A percentile compares a stretch with the other conserved stretches of the same genome.
These are phyloP conservation scores for Hartigia nigra DNA, from an alignment of 2,888 invertebrate genomes.

Conservation along the genomic window DNA sequence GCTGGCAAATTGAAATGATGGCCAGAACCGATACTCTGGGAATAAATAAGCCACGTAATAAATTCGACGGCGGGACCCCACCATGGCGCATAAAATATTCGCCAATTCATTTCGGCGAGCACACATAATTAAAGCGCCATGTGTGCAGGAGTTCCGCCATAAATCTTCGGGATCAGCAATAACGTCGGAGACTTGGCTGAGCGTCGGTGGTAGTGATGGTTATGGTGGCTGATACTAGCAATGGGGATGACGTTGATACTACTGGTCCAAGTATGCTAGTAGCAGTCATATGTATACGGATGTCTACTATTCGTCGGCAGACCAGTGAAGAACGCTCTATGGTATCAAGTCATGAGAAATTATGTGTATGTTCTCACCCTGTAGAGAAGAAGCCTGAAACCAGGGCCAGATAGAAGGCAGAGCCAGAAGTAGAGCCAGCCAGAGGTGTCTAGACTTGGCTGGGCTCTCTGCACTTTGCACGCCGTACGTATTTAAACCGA, in stretches of 20 bases:
- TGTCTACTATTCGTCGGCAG: conserved; percentile 50
- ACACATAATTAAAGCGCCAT: conserved; percentile 64
- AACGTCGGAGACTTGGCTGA: conserved; percentile 57
- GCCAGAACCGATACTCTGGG: conserved; percentile 25
- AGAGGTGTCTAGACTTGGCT: conserved; percentile 54
- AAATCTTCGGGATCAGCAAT: conserved; percentile 64
- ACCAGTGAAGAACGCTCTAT: conserved; percentile 47
- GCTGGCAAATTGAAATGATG: background rate
- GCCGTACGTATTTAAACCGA: conserved; percentile 54
- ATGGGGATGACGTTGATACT: conserved; percentile 28
- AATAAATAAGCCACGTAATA: conserved; percentile 27
- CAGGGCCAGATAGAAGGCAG: conserved; percentile 1
- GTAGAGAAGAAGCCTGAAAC: conserved; percentile 1
- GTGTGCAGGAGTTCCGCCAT: conserved; percentile 59
- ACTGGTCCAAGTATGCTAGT: conserved; percentile 20
- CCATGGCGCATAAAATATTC: conserved; percentile 57
- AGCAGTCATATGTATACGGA: conserved; percentile 25
- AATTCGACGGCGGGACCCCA: conserved; percentile 30
- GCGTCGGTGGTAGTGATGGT: conserved; percentile 42
- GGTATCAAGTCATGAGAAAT: conserved; percentile 57
- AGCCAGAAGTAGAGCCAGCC: conserved; percentile 13
- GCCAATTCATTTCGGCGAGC: conserved; percentile 56
- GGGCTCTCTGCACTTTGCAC: conserved; percentile 39
- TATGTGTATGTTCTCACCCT: conserved; percentile 54
- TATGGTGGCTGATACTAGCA: conserved; percentile 22